Base-by-base conservation (phyloP, 2,888 invertebrate species). In the Deilephila porcellus region DNA sequence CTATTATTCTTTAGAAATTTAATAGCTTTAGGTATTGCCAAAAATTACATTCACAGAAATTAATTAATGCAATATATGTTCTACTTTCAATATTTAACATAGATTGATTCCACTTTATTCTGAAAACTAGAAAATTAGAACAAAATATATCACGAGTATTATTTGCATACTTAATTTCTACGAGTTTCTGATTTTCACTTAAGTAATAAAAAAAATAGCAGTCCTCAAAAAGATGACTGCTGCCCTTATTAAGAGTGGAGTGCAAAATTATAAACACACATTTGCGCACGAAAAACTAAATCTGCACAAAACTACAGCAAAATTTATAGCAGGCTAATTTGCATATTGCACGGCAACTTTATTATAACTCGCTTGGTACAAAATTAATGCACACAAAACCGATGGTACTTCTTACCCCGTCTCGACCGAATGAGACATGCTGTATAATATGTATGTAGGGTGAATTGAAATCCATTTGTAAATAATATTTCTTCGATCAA, bases 311-410 rank as follows among this genome's bases (percentile, higher is more conserved):
- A 52, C 45, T 52, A 52, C 25, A 67, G 45, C 45, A 29, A 67
- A 64, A 45, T 45, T 64, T 64, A 45, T 64, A 8, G 20, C 25
- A 67, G 37, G 37, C n/a, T 25, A 64, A 67, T 52, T 67, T 29
- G 67, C 67, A 67, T 67, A 25, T 52, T 67, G 25, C 67, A 52
- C 20, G 5, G 64, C 37, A 64, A 64, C 64, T 64, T 45, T 52
- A 17, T 25, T 17, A 25, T 25, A 52, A 67, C 17, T 67, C 11
- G 20, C n/a, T 63, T 34, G 62, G 14, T 34, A 63, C 20, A 52
- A 67, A 52, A 52, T 25, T 67, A 67, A 67, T 64, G 64, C 11
- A 45, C 64, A 45, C 37, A 64, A 64, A 64, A 64, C 3, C 20
- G 37, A 20, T 64, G 32, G 17, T 29, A 60, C 8, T 64, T 64